These are phyloP conservation scores for Acropternis orthonyx DNA, from an alignment of 2,797 vertebrate species.

Conservation along the genomic window DNA sequence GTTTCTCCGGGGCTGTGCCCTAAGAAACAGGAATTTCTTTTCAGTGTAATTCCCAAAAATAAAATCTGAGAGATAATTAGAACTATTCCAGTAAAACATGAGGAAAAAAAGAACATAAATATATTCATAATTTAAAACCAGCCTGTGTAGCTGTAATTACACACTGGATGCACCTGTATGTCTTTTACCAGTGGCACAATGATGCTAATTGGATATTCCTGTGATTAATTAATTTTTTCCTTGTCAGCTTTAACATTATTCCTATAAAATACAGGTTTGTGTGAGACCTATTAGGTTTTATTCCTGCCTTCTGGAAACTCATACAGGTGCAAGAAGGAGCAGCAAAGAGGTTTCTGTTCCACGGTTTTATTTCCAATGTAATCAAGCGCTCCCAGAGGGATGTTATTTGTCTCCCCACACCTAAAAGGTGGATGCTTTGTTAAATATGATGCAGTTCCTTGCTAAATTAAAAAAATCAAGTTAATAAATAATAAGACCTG, in stretches of 20 bases:
- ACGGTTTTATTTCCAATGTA: not conserved
- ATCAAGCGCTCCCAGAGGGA: not conserved
- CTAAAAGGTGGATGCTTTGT: not conserved
- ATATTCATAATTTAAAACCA: not conserved
- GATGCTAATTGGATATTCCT: not conserved
- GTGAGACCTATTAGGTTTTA: not conserved
- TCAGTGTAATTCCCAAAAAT: not conserved
- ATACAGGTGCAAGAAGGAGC: not conserved
- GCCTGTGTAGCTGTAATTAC: not conserved
- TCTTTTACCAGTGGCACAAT: no score
- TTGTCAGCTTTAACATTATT: not conserved
- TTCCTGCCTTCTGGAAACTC: not conserved
- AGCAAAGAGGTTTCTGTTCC: not conserved
- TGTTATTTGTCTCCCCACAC: not conserved
- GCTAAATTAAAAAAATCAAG: not conserved
- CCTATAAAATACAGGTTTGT: not conserved
- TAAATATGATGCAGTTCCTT: not conserved
- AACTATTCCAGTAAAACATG: not conserved
- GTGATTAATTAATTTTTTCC: not conserved
- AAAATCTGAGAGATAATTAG: not conserved
- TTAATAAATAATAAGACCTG: not conserved
- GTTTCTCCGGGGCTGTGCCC: not conserved
- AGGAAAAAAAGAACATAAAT: not conserved
- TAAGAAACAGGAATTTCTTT: not conserved
- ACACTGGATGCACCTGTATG: no score